Percentiles rank a stretch among this genome's conserved stretches.
Evolutionary conservation across 2,797 vertebrate species (phyloP).

Genomic region (Eremophila alpestris): DNA sequence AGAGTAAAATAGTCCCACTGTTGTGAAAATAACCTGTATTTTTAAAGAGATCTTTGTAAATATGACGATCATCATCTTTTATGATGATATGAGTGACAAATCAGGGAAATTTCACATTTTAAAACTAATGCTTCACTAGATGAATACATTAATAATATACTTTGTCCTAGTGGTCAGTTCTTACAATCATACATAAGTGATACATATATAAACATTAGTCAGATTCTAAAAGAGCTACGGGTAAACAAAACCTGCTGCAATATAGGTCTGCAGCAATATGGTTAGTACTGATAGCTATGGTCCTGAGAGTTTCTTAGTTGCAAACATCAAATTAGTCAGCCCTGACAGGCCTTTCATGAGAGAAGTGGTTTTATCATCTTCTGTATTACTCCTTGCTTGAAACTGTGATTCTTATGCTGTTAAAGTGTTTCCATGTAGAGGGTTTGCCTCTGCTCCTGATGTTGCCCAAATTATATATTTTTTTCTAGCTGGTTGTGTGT

Average conservation of each 20-base stretch:
- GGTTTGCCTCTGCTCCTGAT: neutral
- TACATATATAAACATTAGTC: neutral
- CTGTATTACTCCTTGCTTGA: neutral
- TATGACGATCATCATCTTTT: neutral
- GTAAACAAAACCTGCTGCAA: neutral
- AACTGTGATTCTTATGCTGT: neutral
- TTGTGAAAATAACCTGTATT: neutral
- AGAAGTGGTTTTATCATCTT: neutral
- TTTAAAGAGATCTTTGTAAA: neutral
- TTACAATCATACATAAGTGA: neutral
- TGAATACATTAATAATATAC: neutral
- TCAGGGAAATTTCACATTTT: neutral
- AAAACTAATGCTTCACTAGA: neutral
- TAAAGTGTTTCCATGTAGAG: fast-evolving
- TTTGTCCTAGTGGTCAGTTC: neutral
- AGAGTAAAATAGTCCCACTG: neutral
- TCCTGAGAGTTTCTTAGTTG: neutral
- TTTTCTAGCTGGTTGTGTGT: neutral
- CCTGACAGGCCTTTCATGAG: neutral
- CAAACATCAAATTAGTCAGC: neutral
- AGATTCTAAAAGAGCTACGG: neutral
- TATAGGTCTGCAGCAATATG: no score
- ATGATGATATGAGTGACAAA: neutral
- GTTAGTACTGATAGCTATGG: neutral
- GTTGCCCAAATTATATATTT: neutral